phyloP scores from a whole-genome alignment of 2,888 invertebrate genomes.

The Apocheima hispidaria region DNA sequence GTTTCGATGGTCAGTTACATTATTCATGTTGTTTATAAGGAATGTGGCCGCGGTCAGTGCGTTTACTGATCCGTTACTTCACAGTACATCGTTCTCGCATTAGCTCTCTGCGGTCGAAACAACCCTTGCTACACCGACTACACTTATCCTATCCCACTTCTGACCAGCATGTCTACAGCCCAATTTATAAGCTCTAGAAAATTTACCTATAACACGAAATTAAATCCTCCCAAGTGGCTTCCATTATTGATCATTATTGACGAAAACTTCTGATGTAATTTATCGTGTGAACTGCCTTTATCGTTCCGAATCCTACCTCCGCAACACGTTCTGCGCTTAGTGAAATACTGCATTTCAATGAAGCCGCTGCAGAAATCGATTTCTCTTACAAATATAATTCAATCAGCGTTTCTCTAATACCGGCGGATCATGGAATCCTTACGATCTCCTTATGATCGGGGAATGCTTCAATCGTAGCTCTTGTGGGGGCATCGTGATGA shows the following conservation, averaged over 20 bases:
- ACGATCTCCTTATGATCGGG: constrained; percentile 42
- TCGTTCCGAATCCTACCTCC: constrained; percentile 23
- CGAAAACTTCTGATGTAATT: constrained; percentile 22
- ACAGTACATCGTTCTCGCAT: constrained; percentile 49
- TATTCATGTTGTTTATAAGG: constrained; percentile 44
- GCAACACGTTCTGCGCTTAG: constrained; percentile 30
- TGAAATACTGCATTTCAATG: constrained; percentile 31
- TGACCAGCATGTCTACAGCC: constrained; percentile 1
- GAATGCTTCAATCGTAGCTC: constrained; percentile 36
- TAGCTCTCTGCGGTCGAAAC: constrained; percentile 51
- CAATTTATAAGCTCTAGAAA: constrained; percentile 7
- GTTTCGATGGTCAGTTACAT: constrained; percentile 41
- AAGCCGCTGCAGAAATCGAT: constrained; percentile 34
- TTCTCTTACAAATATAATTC: constrained; percentile 43
- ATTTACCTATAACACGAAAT: constrained; percentile 5
- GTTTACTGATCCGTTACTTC: constrained; percentile 44
- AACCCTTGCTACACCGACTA: constrained; percentile 20
- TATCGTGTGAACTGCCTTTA: constrained; percentile 34
- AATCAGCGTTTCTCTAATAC: constrained; percentile 41
- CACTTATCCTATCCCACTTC: constrained; percentile 13
- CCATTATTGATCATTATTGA: constrained; percentile 26
- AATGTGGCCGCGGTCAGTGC: constrained; percentile 33
- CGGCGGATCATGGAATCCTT: constrained; percentile 42
- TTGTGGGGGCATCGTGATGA: constrained; percentile 42
- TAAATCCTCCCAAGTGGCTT: constrained; percentile 18